A percentile compares a stretch with the other conserved stretches of the same genome.
Conservation (phyloP, 2,888 invertebrate genomes). For the Acanthosoma haemorrhoidale region DNA sequence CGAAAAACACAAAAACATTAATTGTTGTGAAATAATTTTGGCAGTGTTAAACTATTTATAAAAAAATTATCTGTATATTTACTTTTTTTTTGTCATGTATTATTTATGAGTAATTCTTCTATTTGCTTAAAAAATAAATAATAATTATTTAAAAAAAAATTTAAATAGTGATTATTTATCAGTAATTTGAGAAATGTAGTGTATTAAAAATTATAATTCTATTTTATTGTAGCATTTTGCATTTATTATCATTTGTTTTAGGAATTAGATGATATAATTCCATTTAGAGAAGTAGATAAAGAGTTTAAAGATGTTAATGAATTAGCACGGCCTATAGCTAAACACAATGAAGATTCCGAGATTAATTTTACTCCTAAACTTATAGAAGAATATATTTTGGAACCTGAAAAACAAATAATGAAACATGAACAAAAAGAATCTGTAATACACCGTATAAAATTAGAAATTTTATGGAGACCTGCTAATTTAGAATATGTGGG, state of each 20-base stretch:
- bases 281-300: conserved; percentile 33
- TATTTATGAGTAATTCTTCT: too few relatives aligned
- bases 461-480: conserved; percentile 80
- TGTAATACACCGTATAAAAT: conserved; percentile 67
- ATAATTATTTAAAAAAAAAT: too few relatives aligned
- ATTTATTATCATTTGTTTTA: neutral
- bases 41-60: too few relatives aligned
- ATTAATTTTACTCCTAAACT: conserved; percentile 71
- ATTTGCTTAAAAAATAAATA: too few relatives aligned
- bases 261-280: conserved; percentile 27
- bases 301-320: conserved; percentile 42
- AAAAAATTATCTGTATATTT: too few relatives aligned
- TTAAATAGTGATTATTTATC: too few relatives aligned
- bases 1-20: too few relatives aligned
- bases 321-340: conserved; percentile 55
- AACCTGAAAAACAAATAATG: conserved; percentile 66
- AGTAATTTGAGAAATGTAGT: too few relatives aligned
- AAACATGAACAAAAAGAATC: conserved; percentile 37
- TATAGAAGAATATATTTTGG: conserved; percentile 82
- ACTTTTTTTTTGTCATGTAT: too few relatives aligned
- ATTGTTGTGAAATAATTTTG: too few relatives aligned
- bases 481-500: conserved; percentile 85
- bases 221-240: too few relatives aligned
- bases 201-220: too few relatives aligned
- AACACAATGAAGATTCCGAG: conserved; percentile 48